These are phyloP conservation scores for Aviceda subcristata DNA, from an alignment of 2,113 vertebrate species.

Conservation along the genomic window DNA sequence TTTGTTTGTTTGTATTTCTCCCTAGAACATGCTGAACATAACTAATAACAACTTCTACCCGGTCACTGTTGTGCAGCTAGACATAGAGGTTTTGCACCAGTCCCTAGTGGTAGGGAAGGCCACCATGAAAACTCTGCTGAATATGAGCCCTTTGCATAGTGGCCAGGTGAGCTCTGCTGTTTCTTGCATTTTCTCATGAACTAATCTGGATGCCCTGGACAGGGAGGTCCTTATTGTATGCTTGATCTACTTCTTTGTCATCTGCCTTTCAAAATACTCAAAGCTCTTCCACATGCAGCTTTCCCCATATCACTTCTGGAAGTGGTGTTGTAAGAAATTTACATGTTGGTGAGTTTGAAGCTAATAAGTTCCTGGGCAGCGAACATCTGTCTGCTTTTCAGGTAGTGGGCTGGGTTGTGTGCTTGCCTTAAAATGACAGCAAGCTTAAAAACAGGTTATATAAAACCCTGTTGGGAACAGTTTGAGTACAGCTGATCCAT, in stretches of 20 bases:
- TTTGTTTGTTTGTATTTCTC: background rate
- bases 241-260: background rate
- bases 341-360: background rate
- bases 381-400: background rate
- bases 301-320: background rate
- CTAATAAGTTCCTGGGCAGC: background rate
- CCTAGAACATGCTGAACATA: slow-evolving; percentile 82
- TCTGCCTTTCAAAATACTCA: background rate
- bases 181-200: background rate
- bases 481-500: background rate
- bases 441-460: background rate
- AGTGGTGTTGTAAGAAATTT: background rate
- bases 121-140: slow-evolving; percentile 64
- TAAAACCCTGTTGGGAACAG: background rate
- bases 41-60: slow-evolving; percentile 84
- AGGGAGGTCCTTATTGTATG: background rate
- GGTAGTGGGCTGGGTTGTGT: background rate
- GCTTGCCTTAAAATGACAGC: background rate
- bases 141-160: slow-evolving; percentile 65
- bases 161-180: slow-evolving; percentile 68
- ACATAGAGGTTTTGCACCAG: slow-evolving; percentile 75
- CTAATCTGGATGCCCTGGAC: background rate
- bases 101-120: slow-evolving; percentile 71
- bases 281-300: background rate
- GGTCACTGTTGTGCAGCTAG: slow-evolving; percentile 69